A percentile compares a stretch with the other conserved stretches of the same genome.
These are phyloP conservation scores for western clawed frog (Xenopus tropicalis) DNA, from an alignment of 2,113 vertebrate genomes.

Conservation along the genomic window DNA sequence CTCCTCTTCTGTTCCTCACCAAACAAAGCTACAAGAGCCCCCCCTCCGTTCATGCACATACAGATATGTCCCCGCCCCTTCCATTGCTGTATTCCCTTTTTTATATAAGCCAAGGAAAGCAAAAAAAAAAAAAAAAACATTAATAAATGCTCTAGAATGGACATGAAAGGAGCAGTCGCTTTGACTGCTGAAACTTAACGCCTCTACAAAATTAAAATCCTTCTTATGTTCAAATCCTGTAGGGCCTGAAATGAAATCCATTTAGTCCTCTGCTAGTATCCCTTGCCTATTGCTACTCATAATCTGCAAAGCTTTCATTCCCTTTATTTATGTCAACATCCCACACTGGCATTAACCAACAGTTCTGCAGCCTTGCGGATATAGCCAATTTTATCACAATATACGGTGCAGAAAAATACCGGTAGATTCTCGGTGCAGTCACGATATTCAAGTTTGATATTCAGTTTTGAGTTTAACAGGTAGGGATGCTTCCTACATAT, in stretches of 20 bases:
- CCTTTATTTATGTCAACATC: conserved; percentile 4
- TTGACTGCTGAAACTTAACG: conserved; percentile 17
- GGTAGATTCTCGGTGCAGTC: too few relatives aligned
- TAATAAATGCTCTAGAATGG: conserved; percentile 26
- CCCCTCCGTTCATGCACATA: not conserved
- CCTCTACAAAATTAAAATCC: conserved; percentile 40
- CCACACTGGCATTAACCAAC: not conserved
- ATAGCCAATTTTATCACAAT: too few relatives aligned
- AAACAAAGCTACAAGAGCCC: not conserved
- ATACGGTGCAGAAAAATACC: too few relatives aligned
- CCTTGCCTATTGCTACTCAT: not conserved
- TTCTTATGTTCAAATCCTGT: conserved; percentile 39
- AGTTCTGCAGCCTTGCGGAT: not conserved
- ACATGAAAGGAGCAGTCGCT: conserved; percentile 40
- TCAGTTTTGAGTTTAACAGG: too few relatives aligned
- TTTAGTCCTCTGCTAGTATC: conserved; percentile 23
- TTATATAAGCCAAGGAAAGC: not conserved
- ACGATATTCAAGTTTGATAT: too few relatives aligned
- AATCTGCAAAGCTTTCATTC: not conserved
- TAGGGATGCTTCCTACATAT: too few relatives aligned
- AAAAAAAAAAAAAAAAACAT: not conserved
- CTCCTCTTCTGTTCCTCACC: conserved; percentile 5
- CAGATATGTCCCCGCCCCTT: conserved; percentile 4
- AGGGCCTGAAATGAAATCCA: conserved; percentile 32
- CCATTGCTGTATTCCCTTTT: conserved; percentile 7